phyloP scores from a whole-genome alignment of 2,888 invertebrate species.

The Andrena haemorrhoa region DNA sequence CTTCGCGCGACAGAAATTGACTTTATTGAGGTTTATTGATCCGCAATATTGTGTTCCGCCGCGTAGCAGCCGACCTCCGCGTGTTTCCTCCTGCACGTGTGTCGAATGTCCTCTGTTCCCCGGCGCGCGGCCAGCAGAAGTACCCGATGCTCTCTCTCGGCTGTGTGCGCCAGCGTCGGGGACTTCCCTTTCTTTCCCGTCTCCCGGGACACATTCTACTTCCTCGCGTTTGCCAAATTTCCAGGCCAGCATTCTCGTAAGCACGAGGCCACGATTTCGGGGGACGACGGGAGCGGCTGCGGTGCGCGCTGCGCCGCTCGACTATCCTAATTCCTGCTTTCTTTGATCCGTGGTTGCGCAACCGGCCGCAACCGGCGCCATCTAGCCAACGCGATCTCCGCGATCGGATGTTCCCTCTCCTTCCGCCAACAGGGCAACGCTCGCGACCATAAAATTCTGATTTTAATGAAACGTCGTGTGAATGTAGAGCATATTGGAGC shows the following conservation, averaged over 20 bases:
- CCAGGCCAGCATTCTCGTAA: background rate
- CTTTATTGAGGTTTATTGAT: constrained; percentile 85
- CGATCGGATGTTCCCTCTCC: no score
- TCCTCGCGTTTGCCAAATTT: constrained; percentile 40
- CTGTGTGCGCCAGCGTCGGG: background rate
- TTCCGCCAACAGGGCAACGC: no score
- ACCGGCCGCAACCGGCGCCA: no score
- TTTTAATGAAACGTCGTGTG: no score
- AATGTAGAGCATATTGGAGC: no score
- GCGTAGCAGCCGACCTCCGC: constrained; percentile 41
- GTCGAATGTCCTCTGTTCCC: constrained; percentile 23
- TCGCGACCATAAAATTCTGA: no score
- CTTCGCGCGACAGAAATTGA: constrained; percentile 84
- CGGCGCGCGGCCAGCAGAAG: constrained; percentile 14
- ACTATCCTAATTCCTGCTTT: no score
- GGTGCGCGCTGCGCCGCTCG: background rate
- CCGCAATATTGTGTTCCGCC: constrained; percentile 83
- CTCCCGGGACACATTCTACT: constrained; percentile 36
- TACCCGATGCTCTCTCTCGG: constrained; percentile 3
- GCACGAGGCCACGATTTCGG: background rate
- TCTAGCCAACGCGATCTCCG: no score
- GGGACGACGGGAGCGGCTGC: background rate
- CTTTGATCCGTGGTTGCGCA: no score
- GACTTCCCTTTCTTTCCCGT: background rate
- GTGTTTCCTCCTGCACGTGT: constrained; percentile 26